Conservation (phyloP, 2,113 vertebrate genomes). For the Hypanus sabinus region DNA sequence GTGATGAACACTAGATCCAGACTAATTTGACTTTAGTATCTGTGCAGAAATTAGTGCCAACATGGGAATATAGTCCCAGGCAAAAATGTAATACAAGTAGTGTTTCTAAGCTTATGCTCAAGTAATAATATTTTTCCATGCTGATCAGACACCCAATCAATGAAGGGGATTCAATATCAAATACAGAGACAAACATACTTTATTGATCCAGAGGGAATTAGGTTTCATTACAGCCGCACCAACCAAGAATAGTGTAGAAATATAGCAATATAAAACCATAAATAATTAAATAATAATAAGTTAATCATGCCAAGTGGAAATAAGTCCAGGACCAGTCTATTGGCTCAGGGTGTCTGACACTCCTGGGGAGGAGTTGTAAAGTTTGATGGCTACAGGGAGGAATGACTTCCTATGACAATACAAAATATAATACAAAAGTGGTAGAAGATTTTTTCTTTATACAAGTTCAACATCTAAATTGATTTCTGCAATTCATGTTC, state of each 20-base stretch:
- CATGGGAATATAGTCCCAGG: background rate
- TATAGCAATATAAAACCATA: no score
- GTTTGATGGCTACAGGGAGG: no score
- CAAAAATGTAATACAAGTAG: background rate
- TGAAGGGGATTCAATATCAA: background rate
- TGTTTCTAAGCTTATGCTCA: background rate
- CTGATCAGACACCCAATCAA: background rate
- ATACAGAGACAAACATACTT: no score
- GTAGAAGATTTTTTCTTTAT: background rate
- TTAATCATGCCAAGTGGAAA: no score
- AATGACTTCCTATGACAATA: no score
- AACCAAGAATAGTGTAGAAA: no score
- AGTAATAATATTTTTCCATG: background rate
- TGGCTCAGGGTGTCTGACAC: no score
- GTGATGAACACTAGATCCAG: background rate
- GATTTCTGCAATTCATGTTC: background rate
- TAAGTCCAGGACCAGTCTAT: no score
- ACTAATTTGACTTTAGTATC: background rate
- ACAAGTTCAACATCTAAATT: constrained; percentile 5
- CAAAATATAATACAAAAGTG: background rate
- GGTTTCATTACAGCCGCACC: no score
- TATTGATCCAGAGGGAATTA: no score
- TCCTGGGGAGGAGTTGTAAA: no score
- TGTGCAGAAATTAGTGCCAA: background rate
- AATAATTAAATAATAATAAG: no score